Evolutionary conservation across 2,888 invertebrate species (phyloP).

Genomic region (Cryptophagus acutangulus): DNA sequence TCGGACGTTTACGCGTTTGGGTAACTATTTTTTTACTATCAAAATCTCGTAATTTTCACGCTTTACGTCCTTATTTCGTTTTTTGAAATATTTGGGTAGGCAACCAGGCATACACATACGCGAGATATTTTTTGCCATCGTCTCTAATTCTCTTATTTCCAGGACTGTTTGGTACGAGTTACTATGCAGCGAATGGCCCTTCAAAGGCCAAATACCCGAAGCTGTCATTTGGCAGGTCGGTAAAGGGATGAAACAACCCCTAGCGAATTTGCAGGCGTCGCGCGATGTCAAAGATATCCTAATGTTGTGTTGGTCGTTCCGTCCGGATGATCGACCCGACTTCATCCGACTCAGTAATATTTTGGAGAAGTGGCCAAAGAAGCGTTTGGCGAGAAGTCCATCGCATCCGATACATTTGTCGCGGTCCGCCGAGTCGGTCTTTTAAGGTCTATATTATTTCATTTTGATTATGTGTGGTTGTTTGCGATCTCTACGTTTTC

Average conservation of each 20-base stretch:
- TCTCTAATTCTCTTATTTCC: too few species aligned
- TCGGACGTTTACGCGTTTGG: slow-evolving; percentile 98
- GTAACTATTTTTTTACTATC: too few species aligned
- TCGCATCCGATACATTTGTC: slow-evolving; percentile 97
- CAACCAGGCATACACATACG: slow-evolving; percentile 11
- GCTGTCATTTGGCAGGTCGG: slow-evolving; percentile 98
- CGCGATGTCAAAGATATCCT: slow-evolving; percentile 96
- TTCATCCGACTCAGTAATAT: slow-evolving; percentile 80
- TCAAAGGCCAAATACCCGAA: slow-evolving; percentile 89
- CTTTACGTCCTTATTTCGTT: too few species aligned
- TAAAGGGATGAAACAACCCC: slow-evolving; percentile 90
- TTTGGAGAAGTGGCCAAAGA: slow-evolving; percentile 90
- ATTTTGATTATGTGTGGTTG: too few species aligned
- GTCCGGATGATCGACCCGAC: slow-evolving; percentile 79
- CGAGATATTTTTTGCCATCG: slow-evolving; percentile 20
- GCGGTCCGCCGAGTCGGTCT: slow-evolving; percentile 93
- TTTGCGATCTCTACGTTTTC: too few species aligned
- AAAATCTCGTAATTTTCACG: too few species aligned
- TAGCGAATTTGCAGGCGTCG: slow-evolving; percentile 90
- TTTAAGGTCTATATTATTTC: too few species aligned
- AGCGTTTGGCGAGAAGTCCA: slow-evolving; percentile 91
- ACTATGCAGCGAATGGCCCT: slow-evolving; percentile 93
- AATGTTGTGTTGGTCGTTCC: slow-evolving; percentile 94
- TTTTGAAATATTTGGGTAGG: too few species aligned
- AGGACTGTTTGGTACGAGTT: slow-evolving; percentile 99